Percentiles rank a stretch among this genome's conserved stretches.
These are phyloP conservation scores for Perizoma flavofasciatum DNA, from an alignment of 2,888 invertebrate species.

Conservation along the genomic window DNA sequence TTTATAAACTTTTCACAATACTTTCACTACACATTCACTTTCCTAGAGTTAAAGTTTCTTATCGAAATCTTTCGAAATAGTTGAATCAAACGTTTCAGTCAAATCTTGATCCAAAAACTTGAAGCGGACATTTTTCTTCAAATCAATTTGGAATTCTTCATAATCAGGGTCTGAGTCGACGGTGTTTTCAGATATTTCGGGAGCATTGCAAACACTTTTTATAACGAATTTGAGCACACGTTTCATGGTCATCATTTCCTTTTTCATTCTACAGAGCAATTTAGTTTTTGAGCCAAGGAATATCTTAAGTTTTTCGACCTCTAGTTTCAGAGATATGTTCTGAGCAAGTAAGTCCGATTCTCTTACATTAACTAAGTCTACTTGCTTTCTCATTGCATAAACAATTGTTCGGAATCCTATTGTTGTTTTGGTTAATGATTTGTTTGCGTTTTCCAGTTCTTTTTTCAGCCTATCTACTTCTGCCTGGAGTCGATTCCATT, in stretches of 20 bases:
- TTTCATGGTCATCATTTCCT: conserved; percentile 60
- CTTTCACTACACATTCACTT: conserved; percentile 8
- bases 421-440: conserved; percentile 46
- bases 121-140: conserved; percentile 47
- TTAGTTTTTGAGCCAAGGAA: conserved; percentile 61
- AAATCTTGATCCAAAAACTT: conserved; percentile 43
- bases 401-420: conserved; percentile 55
- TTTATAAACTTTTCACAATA: conserved; percentile 22
- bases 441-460: conserved; percentile 52
- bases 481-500: conserved; percentile 42
- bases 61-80: conserved; percentile 49
- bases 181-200: conserved; percentile 41
- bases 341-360: conserved; percentile 57
- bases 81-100: conserved; percentile 50
- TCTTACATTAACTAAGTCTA: conserved; percentile 53
- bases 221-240: conserved; percentile 58
- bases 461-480: conserved; percentile 53
- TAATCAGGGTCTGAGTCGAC: conserved; percentile 56
- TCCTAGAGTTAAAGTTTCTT: conserved; percentile 28
- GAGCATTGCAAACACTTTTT: conserved; percentile 52
- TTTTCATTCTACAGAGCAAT: conserved; percentile 57
- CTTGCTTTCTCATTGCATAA: conserved; percentile 61
- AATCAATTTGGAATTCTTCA: conserved; percentile 57
- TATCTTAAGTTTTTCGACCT: conserved; percentile 67
- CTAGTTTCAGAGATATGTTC: conserved; percentile 58